A percentile compares a stretch with the other conserved stretches of the same genome.
Evolutionary conservation across 2,113 vertebrate species (phyloP).

Genomic region (Hemicordylus capensis): DNA sequence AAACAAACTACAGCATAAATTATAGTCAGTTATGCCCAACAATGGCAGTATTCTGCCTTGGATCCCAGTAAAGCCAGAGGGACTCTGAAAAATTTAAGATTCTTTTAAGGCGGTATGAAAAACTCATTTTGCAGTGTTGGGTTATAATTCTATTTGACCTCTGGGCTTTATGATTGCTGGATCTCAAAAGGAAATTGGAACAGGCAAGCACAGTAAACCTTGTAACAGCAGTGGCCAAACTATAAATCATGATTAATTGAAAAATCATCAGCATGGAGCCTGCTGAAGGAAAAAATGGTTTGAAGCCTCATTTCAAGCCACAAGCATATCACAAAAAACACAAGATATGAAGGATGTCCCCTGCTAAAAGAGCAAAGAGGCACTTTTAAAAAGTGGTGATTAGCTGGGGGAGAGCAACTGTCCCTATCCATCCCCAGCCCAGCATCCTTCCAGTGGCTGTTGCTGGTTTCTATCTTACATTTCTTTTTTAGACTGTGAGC

Average conservation of each 20-base stretch:
- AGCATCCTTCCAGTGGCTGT: no score
- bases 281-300: background rate
- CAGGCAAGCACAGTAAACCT: background rate
- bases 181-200: conserved; percentile 18
- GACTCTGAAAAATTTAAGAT: background rate
- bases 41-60: background rate
- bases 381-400: no score
- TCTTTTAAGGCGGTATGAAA: background rate
- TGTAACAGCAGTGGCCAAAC: background rate
- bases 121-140: background rate
- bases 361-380: background rate
- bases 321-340: background rate
- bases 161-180: conserved; percentile 4
- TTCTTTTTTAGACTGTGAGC: no score
- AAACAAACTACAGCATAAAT: background rate
- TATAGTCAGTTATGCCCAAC: background rate
- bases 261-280: conserved; percentile 13
- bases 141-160: background rate
- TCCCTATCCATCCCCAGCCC: no score
- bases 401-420: no score
- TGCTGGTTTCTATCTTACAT: no score
- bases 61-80: background rate
- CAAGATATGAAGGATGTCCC: background rate
- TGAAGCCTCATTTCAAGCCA: background rate
- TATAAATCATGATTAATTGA: conserved; percentile 27